These are phyloP conservation scores for Drosophila atripex DNA, from an alignment of 2,888 invertebrate genomes.

Conservation along the genomic window DNA sequence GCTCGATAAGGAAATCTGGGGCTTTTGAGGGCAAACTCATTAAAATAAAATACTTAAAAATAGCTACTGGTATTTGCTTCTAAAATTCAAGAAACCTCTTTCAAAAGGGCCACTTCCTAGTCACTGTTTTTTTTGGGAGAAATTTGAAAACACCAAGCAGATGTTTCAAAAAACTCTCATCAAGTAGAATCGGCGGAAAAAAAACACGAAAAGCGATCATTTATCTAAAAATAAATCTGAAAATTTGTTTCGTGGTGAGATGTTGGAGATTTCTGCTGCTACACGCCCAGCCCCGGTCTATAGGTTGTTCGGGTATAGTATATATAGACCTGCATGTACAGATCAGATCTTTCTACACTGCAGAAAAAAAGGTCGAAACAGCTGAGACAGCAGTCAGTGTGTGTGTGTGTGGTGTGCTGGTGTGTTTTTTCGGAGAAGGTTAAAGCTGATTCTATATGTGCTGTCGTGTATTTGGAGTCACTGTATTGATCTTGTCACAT, in stretches of 20 bases:
- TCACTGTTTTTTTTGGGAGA: no score
- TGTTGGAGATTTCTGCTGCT: slow-evolving; percentile 1
- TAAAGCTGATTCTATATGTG: slow-evolving; percentile 39
- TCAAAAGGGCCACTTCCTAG: no score
- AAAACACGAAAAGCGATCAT: slow-evolving; percentile 33
- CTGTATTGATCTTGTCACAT: slow-evolving; percentile 12
- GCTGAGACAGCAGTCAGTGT: slow-evolving; percentile 34
- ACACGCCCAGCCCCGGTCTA: slow-evolving; percentile 26
- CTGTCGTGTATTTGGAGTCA: slow-evolving; percentile 18
- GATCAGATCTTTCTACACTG: slow-evolving; percentile 34
- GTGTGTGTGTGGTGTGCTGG: slow-evolving; percentile 11
- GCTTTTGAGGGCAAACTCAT: background rate
- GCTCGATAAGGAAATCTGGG: background rate
- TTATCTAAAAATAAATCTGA: slow-evolving; percentile 41
- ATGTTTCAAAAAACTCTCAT: slow-evolving; percentile 21
- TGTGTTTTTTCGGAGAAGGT: slow-evolving; percentile 49
- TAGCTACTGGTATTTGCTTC: no score
- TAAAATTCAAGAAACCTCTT: no score
- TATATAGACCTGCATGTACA: slow-evolving; percentile 33
- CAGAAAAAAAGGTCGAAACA: slow-evolving; percentile 29
- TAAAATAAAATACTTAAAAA: no score
- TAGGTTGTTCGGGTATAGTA: slow-evolving; percentile 15
- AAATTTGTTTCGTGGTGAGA: slow-evolving; percentile 26
- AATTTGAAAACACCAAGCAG: no score
- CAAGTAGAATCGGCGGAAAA: slow-evolving; percentile 10